Percentiles rank a stretch among this genome's conserved stretches.
phyloP scores from a whole-genome alignment of 1,140 invertebrate genomes.

The Triops longicaudatus region DNA sequence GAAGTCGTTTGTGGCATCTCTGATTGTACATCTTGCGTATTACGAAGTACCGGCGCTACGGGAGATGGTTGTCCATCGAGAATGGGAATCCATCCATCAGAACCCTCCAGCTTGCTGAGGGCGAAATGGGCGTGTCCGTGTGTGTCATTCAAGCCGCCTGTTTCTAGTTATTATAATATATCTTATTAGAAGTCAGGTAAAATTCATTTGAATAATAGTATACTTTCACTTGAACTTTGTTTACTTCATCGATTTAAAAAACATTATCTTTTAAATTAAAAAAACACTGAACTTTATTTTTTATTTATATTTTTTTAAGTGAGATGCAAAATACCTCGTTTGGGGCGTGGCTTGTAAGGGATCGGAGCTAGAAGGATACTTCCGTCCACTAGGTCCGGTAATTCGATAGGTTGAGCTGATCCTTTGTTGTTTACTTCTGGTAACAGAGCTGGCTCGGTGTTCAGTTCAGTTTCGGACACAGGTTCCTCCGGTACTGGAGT shows the following conservation, averaged over 20 bases:
- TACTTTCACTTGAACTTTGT: no score
- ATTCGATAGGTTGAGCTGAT: conserved; percentile 12
- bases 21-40: neutral
- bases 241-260: no score
- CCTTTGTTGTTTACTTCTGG: neutral
- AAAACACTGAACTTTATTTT: no score
- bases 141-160: neutral
- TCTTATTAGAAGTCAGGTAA: no score
- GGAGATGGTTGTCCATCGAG: conserved; percentile 3
- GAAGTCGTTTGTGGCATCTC: conserved; percentile 32
- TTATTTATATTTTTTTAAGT: neutral
- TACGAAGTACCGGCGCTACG: neutral
- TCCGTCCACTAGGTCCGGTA: conserved; percentile 32
- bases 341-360: neutral
- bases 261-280: no score
- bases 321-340: neutral
- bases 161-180: neutral
- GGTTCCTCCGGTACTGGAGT: conserved; percentile 31
- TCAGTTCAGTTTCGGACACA: conserved; percentile 36
- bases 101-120: conserved; percentile 21
- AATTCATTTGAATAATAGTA: no score
- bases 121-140: neutral
- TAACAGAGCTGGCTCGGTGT: conserved; percentile 32
- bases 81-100: conserved; percentile 24
- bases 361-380: conserved; percentile 4